A percentile compares a stretch with the other conserved stretches of the same genome.
phyloP scores from a whole-genome alignment of 2,113 vertebrate species.

The Microtus richardsoni region DNA sequence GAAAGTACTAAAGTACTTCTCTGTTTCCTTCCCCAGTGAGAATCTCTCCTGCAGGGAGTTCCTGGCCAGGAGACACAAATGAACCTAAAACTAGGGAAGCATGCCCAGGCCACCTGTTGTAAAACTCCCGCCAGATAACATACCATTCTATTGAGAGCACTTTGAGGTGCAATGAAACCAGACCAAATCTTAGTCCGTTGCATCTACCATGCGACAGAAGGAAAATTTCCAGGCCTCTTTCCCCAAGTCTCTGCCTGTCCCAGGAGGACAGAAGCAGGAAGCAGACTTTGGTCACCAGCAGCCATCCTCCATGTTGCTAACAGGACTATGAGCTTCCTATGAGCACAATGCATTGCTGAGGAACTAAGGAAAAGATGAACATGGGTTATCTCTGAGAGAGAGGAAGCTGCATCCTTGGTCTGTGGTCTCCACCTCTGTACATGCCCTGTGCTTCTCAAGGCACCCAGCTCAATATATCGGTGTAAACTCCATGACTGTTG shows the following conservation, averaged over 20 bases:
- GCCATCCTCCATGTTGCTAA: background rate
- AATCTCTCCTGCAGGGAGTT: background rate
- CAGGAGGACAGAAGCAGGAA: background rate
- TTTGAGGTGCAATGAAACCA: background rate
- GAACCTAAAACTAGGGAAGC: background rate
- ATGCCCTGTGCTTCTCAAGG: conserved; percentile 10
- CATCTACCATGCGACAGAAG: background rate
- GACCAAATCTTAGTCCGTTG: background rate
- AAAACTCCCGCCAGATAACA: background rate
- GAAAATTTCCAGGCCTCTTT: background rate
- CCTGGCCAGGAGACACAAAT: background rate
- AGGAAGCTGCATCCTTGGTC: background rate
- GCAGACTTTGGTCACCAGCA: background rate
- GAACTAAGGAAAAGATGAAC: background rate
- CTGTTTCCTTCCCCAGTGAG: background rate
- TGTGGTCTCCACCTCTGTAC: background rate
- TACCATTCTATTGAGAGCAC: background rate
- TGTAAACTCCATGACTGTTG: background rate
- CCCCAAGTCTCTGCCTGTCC: background rate
- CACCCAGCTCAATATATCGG: background rate
- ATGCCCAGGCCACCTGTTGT: background rate
- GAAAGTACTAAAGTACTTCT: background rate
- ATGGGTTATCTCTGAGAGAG: background rate
- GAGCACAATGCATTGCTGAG: background rate
- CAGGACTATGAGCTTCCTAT: background rate